Conservation (phyloP, 2,888 invertebrate genomes). For the Meta bourneti region DNA sequence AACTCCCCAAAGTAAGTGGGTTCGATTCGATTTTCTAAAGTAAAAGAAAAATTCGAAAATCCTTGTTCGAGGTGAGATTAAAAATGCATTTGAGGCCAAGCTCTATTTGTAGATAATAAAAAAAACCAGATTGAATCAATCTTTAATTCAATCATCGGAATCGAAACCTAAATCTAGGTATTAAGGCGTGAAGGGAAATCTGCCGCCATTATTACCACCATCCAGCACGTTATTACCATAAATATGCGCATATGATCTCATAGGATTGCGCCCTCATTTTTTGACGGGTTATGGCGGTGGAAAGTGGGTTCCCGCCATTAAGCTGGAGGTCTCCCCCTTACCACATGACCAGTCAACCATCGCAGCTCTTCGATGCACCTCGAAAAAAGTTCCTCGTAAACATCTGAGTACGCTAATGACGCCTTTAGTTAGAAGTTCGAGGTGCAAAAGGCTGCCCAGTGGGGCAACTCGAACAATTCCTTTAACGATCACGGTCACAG, state of each 20-base stretch:
- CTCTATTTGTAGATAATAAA: not conserved
- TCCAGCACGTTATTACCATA: not conserved
- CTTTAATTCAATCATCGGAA: not conserved
- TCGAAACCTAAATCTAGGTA: not conserved
- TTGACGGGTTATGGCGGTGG: not conserved
- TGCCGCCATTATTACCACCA: not conserved
- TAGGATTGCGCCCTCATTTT: not conserved
- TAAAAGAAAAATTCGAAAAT: not conserved
- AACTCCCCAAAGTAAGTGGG: not conserved
- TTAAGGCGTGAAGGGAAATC: not conserved
- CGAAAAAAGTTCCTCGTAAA: not conserved
- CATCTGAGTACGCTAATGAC: not conserved
- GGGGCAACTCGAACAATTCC: not conserved
- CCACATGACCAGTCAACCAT: not conserved
- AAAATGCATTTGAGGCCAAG: not conserved
- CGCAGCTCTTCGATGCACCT: not conserved
- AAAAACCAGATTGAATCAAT: not conserved
- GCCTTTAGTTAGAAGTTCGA: not conserved
- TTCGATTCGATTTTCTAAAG: not conserved
- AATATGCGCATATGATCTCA: slow-evolving; percentile 1
- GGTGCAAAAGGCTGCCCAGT: not conserved
- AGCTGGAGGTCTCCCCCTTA: not conserved
- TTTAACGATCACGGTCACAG: not conserved
- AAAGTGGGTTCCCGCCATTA: not conserved
- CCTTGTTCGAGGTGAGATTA: not conserved